Evolutionary conservation across 1,140 invertebrate genomes (phyloP), one percentile per base, ranked within the genome.

Genomic region (Brachionus rubens): DNA sequence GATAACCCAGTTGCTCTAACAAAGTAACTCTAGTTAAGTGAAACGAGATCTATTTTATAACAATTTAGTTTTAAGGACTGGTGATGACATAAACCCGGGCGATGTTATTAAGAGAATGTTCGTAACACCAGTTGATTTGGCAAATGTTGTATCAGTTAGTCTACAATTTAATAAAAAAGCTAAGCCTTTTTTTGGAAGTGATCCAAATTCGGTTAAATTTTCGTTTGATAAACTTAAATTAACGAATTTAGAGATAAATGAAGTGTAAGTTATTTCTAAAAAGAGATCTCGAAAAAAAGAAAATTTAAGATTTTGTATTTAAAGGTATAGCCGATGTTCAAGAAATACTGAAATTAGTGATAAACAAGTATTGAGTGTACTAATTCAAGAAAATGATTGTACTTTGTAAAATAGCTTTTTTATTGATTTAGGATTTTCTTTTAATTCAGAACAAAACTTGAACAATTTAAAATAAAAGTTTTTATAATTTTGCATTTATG

Each of bases 121-220:
- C 24, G 68, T 72, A 30, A 72, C 68, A 36, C 16, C 30, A 16
- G 19, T 30, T 40, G 68, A 72, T 16, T 33, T 72, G 5, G 40
- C 10, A 12, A 21, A 72, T 50, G 10, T n/a, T 14, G 16, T 9
- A 19, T 19, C 68, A 72, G n/a, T 72, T 4, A 40, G 50, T 48
- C n/a, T 72, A 30, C 46, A 72, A 72, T 72, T 72, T 54, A 72
- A 72, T 19, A 72, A 72, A 50, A 72, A 72, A 46, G 19, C 46
- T 3, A 72, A 72, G 28, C 68, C 68, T 3, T 72, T 72, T 48
- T 72, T 72, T 14, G 68, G 68, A 1, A 50, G 30, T 36, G 68
- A 72, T 54, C 68, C 68, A 4, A 72, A 72, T 54, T 19, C 68
- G 24, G 46, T 72, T 19, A 50, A 21, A 36, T 72, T 72, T 54